Evolutionary conservation across 2,888 invertebrate species (phyloP).

Genomic region (Plemyria rubiginata): DNA sequence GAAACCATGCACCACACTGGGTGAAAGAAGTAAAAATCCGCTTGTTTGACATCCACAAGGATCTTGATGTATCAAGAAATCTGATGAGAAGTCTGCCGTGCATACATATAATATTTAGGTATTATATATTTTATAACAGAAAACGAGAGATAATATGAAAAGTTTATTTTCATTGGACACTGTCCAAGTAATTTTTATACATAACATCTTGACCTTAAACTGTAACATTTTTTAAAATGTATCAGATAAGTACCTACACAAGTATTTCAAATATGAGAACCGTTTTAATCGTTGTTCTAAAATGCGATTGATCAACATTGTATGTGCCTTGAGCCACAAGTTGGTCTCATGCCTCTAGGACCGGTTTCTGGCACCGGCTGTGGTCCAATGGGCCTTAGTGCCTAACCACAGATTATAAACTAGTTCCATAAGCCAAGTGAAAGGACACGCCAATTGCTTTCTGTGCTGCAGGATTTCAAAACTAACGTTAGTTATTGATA

Average conservation of each 20-base stretch:
- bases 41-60: neutral
- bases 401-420: conserved; percentile 49
- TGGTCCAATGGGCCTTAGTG: conserved; percentile 68
- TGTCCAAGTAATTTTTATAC: neutral
- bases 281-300: conserved; percentile 69
- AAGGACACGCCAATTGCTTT: conserved; percentile 81
- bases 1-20: no score
- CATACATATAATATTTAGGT: no score
- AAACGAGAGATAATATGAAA: no score
- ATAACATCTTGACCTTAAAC: conserved; percentile 4
- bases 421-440: conserved; percentile 64
- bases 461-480: conserved; percentile 73
- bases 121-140: no score
- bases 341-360: conserved; percentile 75
- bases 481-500: conserved; percentile 51
- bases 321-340: conserved; percentile 76
- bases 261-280: conserved; percentile 54
- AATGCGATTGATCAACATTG: conserved; percentile 82
- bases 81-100: neutral
- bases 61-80: neutral
- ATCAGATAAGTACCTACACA: conserved; percentile 31
- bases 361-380: conserved; percentile 80
- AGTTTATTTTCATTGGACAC: neutral
- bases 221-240: conserved; percentile 24
- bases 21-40: no score